Base-by-base conservation (phyloP, 2,888 invertebrate species). In the Heterodera filipjevi region DNA sequence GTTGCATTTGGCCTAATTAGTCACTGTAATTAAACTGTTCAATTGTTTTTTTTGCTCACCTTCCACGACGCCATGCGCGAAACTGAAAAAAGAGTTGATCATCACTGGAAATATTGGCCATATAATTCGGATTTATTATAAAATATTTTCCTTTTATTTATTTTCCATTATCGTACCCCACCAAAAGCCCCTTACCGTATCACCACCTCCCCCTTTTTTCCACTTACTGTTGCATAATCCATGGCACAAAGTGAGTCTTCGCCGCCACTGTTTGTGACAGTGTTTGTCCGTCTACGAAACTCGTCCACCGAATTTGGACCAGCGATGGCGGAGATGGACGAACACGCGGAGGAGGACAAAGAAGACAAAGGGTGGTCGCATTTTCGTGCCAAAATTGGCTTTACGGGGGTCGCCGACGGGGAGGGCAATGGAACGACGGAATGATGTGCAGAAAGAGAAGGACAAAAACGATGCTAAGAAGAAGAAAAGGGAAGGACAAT, bases 41-140 rank as follows among this genome's bases (percentile, higher is more conserved):
- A n/a, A n/a, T n/a, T n/a, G n/a, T n/a, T n/a, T n/a, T 39, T 53
- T 59, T 59, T 59, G 59, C 59, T 59, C 10, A 59, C 68, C 33
- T 59, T n/a, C 75, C 75, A 64, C 75, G 75, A 22, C 75, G 75
- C 75, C 75, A 75, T 6, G 75, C 75, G 35, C 75, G 75, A 27
- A 75, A 75, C 75, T 75, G 30, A 68, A 68, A 68, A 68, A 66
- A 66, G 5, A n/a, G n/a, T n/a, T n/a, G n/a, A n/a, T n/a, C n/a
- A n/a, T n/a, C n/a, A n/a, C n/a, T n/a, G 30, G 68, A 68, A 32
- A 32, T 35, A n/a, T n/a, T n/a, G n/a, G n/a, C n/a, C n/a, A n/a
- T n/a, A n/a, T n/a, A n/a, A n/a, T n/a, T n/a, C n/a, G n/a, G n/a
- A n/a, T n/a, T n/a, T n/a, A n/a, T n/a, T n/a, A n/a, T n/a, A n/a